Evolutionary conservation across 2,113 vertebrate species (phyloP).

Genomic region (Hippolais icterina): DNA sequence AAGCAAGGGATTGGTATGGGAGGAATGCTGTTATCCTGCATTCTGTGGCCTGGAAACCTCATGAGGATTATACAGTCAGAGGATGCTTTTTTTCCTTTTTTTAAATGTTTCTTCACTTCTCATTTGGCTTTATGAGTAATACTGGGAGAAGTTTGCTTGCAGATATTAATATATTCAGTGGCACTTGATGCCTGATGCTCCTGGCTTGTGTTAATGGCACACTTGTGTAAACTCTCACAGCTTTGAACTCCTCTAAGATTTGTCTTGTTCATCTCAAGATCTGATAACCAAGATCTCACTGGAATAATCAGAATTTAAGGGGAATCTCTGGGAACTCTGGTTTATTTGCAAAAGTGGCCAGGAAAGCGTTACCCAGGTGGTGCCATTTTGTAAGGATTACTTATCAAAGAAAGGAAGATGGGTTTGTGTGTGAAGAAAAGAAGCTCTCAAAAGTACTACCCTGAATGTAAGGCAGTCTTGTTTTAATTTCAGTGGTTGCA

Average conservation of each 20-base stretch:
- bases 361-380: not conserved
- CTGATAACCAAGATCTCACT: not conserved
- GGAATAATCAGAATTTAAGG: not conserved
- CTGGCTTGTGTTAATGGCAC: not conserved
- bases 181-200: not conserved
- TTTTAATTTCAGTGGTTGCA: constrained; percentile 70
- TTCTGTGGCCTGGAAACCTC: constrained; percentile 63
- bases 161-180: not conserved
- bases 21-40: constrained; percentile 75
- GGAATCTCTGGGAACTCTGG: not conserved
- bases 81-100: not conserved
- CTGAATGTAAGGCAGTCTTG: not conserved
- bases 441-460: constrained; percentile 37
- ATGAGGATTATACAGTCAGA: constrained; percentile 43
- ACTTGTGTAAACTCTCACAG: not conserved
- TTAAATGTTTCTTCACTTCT: not conserved
- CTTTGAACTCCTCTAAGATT: not conserved
- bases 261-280: not conserved
- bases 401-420: not conserved
- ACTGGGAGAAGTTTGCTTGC: not conserved
- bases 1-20: constrained; percentile 73
- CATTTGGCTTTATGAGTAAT: not conserved
- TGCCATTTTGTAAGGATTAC: not conserved
- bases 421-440: not conserved
- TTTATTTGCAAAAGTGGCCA: not conserved